Conservation (phyloP, 2,888 invertebrate genomes). For the Eupithecia pulchellata region DNA sequence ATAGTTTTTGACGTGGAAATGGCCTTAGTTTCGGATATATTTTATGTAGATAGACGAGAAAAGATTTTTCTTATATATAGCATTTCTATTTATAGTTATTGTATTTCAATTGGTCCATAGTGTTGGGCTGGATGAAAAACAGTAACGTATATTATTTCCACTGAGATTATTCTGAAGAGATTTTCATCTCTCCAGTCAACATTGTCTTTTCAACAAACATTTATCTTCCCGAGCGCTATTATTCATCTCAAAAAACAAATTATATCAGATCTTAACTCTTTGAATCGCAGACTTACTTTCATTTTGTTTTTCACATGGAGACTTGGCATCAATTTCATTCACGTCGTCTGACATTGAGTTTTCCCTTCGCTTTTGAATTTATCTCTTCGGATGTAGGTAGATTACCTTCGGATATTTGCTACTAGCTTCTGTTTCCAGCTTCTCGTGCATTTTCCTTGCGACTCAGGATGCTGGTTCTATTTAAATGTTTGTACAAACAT, state of each 20-base stretch:
- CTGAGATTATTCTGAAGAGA: not conserved
- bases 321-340: slow-evolving; percentile 28
- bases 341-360: slow-evolving; percentile 27
- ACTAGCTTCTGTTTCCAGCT: not conserved
- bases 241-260: slow-evolving; percentile 10
- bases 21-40: slow-evolving; percentile 27
- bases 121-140: not conserved
- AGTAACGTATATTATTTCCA: not conserved
- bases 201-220: slow-evolving; percentile 1
- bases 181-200: not conserved
- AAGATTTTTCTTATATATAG: not conserved
- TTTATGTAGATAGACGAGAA: not conserved
- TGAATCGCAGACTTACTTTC: slow-evolving; percentile 23
- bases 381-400: slow-evolving; percentile 13
- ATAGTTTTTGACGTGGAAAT: slow-evolving; percentile 20
- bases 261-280: slow-evolving; percentile 11
- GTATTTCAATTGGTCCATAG: not conserved
- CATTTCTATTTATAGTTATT: not conserved
- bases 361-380: slow-evolving; percentile 21
- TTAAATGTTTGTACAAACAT: too few relatives aligned
- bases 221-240: not conserved
- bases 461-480: too few relatives aligned
- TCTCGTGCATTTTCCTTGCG: not conserved
- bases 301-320: slow-evolving; percentile 30
- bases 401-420: not conserved